Percentiles rank a stretch among this genome's conserved stretches.
Evolutionary conservation across 2,113 vertebrate species (phyloP).

Genomic region (Megalops atlanticus): DNA sequence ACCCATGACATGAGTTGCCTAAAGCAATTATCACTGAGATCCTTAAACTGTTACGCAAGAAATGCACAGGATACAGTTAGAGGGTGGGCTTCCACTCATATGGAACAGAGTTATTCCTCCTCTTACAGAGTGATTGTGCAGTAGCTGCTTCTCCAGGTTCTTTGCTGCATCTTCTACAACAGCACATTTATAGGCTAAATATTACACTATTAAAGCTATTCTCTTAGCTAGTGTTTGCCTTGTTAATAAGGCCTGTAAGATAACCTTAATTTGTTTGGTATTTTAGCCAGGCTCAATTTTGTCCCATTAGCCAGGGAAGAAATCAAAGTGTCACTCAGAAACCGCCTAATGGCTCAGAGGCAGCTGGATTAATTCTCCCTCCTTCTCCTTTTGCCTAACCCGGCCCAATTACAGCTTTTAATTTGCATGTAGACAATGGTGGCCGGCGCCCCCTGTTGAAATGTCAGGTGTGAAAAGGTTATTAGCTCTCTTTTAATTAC

Average conservation of each 20-base stretch:
- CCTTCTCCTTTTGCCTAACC: slow-evolving; percentile 66
- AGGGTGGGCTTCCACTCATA: not conserved
- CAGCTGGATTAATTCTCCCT: slow-evolving; percentile 41
- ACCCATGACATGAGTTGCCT: not conserved
- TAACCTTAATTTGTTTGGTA: slow-evolving; percentile 53
- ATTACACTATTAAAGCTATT: not conserved
- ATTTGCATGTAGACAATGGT: slow-evolving; percentile 83
- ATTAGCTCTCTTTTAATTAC: slow-evolving; percentile 83
- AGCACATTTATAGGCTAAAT: not conserved
- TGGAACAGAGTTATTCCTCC: not conserved
- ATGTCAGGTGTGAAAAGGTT: slow-evolving; percentile 77
- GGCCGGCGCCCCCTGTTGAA: slow-evolving; percentile 74
- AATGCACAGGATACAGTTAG: not conserved
- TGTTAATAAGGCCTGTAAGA: slow-evolving; percentile 30
- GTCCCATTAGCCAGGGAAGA: slow-evolving; percentile 63
- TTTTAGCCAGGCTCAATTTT: slow-evolving; percentile 75
- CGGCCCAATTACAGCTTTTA: slow-evolving; percentile 80
- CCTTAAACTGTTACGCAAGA: not conserved
- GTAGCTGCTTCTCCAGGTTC: too few relatives aligned
- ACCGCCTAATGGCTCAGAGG: slow-evolving; percentile 58
- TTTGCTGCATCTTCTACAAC: not conserved
- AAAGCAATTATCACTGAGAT: not conserved
- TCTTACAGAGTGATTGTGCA: too few relatives aligned
- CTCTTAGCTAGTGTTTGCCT: slow-evolving; percentile 3
- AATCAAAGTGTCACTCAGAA: slow-evolving; percentile 71